These are phyloP conservation scores for Falco columbarius DNA, from an alignment of 2,797 vertebrate species.

Conservation along the genomic window DNA sequence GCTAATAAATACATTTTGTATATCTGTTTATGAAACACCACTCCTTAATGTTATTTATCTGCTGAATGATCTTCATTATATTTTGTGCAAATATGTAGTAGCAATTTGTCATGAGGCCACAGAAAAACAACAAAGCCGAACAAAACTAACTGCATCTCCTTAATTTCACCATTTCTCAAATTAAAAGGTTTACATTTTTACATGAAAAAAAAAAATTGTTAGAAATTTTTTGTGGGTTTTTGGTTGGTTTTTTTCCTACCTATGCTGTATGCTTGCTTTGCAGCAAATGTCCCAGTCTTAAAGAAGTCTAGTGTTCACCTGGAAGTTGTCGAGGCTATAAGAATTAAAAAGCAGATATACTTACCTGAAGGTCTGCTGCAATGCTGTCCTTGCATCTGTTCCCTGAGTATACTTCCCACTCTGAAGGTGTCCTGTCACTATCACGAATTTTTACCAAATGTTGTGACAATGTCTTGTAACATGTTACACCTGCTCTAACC, in stretches of 20 bases:
- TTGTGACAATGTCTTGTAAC: background rate
- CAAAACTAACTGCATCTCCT: background rate
- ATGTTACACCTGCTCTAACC: background rate
- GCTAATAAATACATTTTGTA: slow-evolving; percentile 46
- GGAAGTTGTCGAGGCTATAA: background rate
- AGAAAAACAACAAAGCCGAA: background rate
- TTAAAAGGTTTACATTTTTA: background rate
- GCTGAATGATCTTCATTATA: background rate
- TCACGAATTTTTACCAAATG: background rate
- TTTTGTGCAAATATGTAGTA: background rate
- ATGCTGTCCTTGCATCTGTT: background rate
- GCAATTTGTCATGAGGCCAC: background rate
- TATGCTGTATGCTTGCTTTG: background rate
- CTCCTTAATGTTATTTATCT: slow-evolving; percentile 16
- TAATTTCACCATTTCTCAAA: background rate
- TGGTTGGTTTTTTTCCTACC: background rate
- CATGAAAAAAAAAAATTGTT: background rate
- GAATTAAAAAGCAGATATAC: background rate
- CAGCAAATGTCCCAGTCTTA: background rate
- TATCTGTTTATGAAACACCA: slow-evolving; percentile 30
- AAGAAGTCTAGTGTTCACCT: background rate
- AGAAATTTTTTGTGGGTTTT: background rate
- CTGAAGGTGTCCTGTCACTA: background rate
- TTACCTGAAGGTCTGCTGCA: background rate
- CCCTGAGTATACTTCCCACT: background rate